Evolutionary conservation across 1,140 invertebrate genomes (phyloP), one percentile per base, ranked within the genome.

Genomic region (Drepana arcuata): DNA sequence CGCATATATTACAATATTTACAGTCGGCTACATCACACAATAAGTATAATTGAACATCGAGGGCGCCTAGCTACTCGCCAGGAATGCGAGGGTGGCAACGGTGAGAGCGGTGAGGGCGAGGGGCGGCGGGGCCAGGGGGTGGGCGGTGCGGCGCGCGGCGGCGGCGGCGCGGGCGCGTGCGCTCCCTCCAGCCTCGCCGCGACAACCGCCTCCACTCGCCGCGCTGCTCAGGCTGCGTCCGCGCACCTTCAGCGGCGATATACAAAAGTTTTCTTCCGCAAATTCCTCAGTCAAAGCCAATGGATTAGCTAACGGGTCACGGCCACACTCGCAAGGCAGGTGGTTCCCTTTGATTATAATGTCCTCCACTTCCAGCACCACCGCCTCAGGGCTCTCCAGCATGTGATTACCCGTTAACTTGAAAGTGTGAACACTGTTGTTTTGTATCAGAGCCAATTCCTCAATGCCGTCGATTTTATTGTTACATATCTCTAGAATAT

Each of bases 381-480:
- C 87, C 1, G 86, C 83, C 33, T 89, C 87, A 7, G 88, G 86
- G 2, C 86, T 88, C 48, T 92, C 90, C 13, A 95, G 67, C 40
- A 95, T 88, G 57, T 95, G 93, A 59, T 95, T 95, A 1, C 92
- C 92, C 35, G 91, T 89, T 21, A 94, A 85, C 48, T 89, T 87
- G 0, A 95, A 70, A 7, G 86, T 77, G 25, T 87, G 86, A 1
- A 95, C 88, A 21, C 86, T 88, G 41, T 90, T 91, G 15, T 90
- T 88, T 9, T 84, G 82, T 1, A 85, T 86, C 12, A 94, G 77
- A 35, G 89, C 86, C 0, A 94, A 70, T 48, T 90, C 89, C 55
- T 93, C 89, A 10, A 94, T 88, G 0, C 87, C 86, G 47, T 95
- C 93, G 31, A 95, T 92, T 65, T 94, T 94, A 64, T 94, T 94